Percentiles rank a stretch among this genome's conserved stretches.
Evolutionary conservation across 2,888 invertebrate genomes (phyloP).

Genomic region (Panopea generosa): DNA sequence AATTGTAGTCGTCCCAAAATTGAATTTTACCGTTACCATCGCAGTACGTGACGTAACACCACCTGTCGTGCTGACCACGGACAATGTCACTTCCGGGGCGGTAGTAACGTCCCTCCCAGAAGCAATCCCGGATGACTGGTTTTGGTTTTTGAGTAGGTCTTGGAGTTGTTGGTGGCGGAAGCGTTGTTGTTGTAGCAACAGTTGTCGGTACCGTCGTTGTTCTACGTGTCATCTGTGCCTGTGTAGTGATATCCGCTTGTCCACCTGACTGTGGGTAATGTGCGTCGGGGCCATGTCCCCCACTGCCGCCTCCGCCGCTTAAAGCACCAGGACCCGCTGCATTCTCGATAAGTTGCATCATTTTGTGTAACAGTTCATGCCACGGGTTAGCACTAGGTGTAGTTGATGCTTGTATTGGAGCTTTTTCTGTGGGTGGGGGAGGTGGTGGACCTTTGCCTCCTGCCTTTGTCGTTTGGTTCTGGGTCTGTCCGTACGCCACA

Average conservation of each 20-base stretch:
- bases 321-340: constrained; percentile 23
- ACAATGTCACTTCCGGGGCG: constrained; percentile 60
- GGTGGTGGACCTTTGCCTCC: background rate
- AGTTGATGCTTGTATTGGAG: background rate
- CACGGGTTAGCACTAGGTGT: constrained; percentile 42
- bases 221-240: background rate
- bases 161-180: constrained; percentile 7
- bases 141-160: constrained; percentile 3
- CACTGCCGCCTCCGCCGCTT: background rate
- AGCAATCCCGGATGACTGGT: constrained; percentile 49
- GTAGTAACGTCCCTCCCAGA: constrained; percentile 56
- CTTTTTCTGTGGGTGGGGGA: background rate
- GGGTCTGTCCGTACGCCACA: too few relatives aligned
- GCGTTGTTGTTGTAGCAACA: background rate
- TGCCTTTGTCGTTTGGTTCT: too few relatives aligned
- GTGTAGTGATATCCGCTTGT: too few relatives aligned
- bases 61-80: constrained; percentile 60
- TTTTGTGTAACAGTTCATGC: constrained; percentile 56
- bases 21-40: constrained; percentile 55
- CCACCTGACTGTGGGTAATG: background rate
- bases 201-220: background rate
- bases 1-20: constrained; percentile 63
- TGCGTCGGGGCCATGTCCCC: background rate
- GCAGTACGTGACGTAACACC: constrained; percentile 64
- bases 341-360: constrained; percentile 57